These are phyloP conservation scores for Falco cherrug DNA, from an alignment of 2,797 vertebrate genomes.

Conservation along the genomic window DNA sequence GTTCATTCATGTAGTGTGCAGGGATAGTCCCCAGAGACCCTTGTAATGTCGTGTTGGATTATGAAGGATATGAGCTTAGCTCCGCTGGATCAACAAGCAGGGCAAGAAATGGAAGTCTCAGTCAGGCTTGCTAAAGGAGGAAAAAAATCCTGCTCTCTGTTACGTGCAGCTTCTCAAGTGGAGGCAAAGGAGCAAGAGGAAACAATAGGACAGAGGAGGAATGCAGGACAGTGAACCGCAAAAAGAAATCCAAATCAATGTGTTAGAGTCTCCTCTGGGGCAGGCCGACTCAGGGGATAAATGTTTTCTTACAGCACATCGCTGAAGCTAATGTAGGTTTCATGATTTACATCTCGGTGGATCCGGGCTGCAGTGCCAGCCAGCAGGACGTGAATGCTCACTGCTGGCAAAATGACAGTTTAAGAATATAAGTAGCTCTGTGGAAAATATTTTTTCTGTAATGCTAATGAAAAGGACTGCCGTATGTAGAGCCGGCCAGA, in stretches of 20 bases:
- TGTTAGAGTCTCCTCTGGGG: neutral
- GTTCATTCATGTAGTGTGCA: neutral
- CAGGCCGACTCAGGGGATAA: neutral
- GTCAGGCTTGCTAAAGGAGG: neutral
- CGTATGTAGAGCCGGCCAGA: neutral
- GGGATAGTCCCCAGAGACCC: neutral
- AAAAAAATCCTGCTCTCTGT: neutral
- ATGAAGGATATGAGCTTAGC: conserved; percentile 32
- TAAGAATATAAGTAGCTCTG: neutral
- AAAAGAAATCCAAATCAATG: neutral
- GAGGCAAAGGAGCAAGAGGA: neutral
- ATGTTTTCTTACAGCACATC: neutral
- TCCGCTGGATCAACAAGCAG: conserved; percentile 1
- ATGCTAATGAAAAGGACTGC: neutral
- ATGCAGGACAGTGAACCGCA: neutral
- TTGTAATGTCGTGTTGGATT: neutral
- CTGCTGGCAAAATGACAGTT: neutral
- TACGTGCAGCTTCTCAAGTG: neutral
- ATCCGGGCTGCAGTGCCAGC: neutral
- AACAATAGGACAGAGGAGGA: neutral
- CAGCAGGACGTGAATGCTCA: neutral
- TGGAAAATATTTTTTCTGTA: neutral
- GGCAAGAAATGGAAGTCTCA: conserved; percentile 36
- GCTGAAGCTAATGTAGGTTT: neutral
- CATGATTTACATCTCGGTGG: rapidly evolving